Conservation (phyloP, 1,140 invertebrate species). For the Acromyrmex charruanus region DNA sequence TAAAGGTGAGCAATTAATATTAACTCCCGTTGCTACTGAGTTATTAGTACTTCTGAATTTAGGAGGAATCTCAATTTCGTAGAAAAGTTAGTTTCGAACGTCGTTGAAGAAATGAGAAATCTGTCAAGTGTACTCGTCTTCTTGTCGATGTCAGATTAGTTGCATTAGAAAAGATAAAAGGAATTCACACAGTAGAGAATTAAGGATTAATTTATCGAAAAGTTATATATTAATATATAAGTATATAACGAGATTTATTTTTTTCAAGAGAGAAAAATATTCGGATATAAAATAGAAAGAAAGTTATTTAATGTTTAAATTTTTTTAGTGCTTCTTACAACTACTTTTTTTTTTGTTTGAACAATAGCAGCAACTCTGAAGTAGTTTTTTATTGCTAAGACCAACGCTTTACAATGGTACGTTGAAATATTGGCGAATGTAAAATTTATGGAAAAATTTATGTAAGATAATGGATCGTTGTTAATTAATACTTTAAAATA, state of each 20-base stretch:
- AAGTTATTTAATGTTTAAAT: not conserved
- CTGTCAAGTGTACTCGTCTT: not conserved
- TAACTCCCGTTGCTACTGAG: not conserved
- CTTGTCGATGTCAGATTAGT: not conserved
- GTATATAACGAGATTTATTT: not conserved
- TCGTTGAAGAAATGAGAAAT: constrained; percentile 20
- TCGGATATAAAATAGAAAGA: not conserved
- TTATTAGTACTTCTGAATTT: not conserved
- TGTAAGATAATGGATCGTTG: not conserved
- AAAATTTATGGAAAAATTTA: not conserved
- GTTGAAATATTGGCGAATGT: not conserved
- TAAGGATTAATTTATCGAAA: not conserved
- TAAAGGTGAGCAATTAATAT: constrained; percentile 68
- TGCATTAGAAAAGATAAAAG: not conserved
- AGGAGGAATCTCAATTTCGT: not conserved
- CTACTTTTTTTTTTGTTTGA: not conserved
- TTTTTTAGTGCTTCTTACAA: not conserved
- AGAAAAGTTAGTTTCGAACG: not conserved
- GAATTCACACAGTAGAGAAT: not conserved
- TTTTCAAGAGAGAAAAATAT: not conserved
- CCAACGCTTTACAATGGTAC: not conserved
- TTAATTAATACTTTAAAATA: constrained; percentile 6
- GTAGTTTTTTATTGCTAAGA: constrained; percentile 9
- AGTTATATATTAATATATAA: not conserved
- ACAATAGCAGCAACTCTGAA: not conserved